Base-by-base conservation (phyloP, 2,888 invertebrate species). In the Xestia rhomboidea region DNA sequence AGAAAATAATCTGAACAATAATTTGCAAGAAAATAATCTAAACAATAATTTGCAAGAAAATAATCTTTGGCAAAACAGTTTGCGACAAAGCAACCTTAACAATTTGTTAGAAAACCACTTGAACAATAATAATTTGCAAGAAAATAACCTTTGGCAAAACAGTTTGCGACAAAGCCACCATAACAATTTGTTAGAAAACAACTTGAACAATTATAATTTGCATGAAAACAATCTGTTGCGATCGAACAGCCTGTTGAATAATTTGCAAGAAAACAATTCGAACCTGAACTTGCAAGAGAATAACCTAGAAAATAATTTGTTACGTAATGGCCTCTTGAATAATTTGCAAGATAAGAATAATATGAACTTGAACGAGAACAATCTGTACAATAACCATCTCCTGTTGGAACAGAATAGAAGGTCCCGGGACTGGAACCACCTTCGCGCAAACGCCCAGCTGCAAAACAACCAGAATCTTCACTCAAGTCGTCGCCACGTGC, bases 111-210 rank as follows among this genome's bases (percentile, higher is more conserved):
- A 41, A 41, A 41, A 41, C 41, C 0, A 41, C 41, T 41, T 10
- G 41, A 41, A 41, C 41, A 41, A 41, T 11, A 41, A 18, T 60
- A 73, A 75, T 38, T 71, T 74, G 34, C 60, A 46, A 21, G 73
- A 75, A 18, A 24, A 24, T 49, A 49, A 21, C 24, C 21, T 49
- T 49, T 8, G 0, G 4, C 69, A 70, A 11, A 72, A 62, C 18
- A 51, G 57, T 21, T 54, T 73, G 30, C 30, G 54, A 57, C 10
- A 44, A 21, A 44, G n/a, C n/a, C 13, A 51, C 51, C 4, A 3
- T 0, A 51, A 24, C 51, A n/a, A 57, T 62, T 41, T 66, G 34
- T 34, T 54, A 18, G 21, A 54, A 4, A 57, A 18, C 24, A 41
- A 62, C 71, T n/a, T 27, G 11, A 18, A 41, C 34, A 27, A 46